A percentile compares a stretch with the other conserved stretches of the same genome.
These are phyloP conservation scores for Lepus oiostolus DNA, from an alignment of 2,797 vertebrate genomes.

Conservation along the genomic window DNA sequence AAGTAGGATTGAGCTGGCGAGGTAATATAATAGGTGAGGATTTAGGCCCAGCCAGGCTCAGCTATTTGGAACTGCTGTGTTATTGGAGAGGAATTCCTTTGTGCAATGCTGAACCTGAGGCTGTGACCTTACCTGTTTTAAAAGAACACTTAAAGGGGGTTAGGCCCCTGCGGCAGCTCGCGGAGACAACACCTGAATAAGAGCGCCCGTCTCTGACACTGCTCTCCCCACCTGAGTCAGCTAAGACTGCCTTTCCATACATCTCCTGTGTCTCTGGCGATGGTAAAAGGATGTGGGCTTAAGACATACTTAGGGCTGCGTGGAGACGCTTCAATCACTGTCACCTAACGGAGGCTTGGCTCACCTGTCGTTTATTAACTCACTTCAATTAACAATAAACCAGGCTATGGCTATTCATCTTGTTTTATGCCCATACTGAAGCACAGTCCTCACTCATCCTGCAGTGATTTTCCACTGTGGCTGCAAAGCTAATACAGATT, in stretches of 20 bases:
- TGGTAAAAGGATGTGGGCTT: background rate
- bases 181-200: background rate
- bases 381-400: conserved; percentile 37
- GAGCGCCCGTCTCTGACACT: background rate
- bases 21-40: conserved; percentile 1
- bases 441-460: background rate
- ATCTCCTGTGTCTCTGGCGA: background rate
- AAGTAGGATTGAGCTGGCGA: background rate
- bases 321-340: background rate
- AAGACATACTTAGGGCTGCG: background rate
- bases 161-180: background rate
- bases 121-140: background rate
- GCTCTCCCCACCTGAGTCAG: background rate
- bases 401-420: background rate
- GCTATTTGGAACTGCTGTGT: background rate
- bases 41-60: background rate
- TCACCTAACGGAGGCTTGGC: conserved; percentile 1
- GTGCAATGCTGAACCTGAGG: background rate
- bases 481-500: background rate
- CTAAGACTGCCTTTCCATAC: background rate
- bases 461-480: background rate
- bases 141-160: background rate
- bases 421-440: background rate
- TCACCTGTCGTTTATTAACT: conserved; percentile 18
- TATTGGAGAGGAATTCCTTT: background rate